Evolutionary conservation across 2,113 vertebrate species (phyloP).

Genomic region (Craseonycteris thonglongyai): DNA sequence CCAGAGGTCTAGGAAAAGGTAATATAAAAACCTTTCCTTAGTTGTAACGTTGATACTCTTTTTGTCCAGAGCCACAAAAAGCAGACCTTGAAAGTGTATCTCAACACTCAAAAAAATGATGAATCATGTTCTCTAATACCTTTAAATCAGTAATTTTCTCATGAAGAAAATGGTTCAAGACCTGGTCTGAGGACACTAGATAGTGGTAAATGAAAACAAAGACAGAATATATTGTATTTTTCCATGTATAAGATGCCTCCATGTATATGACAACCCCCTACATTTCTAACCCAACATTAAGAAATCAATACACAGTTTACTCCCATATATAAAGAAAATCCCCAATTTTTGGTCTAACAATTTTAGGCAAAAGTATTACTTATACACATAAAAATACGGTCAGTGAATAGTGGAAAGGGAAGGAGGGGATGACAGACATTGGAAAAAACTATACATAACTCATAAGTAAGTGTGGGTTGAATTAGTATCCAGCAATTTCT

Average conservation of each 20-base stretch:
- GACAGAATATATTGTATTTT: neutral
- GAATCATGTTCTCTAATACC: neutral
- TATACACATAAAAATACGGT: no score
- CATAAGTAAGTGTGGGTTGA: neutral
- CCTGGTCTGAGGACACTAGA: neutral
- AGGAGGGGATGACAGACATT: neutral
- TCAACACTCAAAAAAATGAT: neutral
- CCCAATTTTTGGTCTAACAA: no score
- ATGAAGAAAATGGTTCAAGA: neutral
- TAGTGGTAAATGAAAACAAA: neutral
- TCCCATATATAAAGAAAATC: no score
- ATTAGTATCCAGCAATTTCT: neutral
- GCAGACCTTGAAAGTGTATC: neutral
- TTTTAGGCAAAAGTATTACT: no score
- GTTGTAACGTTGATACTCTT: neutral
- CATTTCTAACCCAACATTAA: no score
- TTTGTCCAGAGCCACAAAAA: neutral
- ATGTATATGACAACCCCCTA: no score
- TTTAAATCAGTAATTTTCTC: neutral
- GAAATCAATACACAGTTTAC: no score
- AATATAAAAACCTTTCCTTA: neutral
- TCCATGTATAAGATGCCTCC: no score
- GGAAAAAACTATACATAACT: neutral
- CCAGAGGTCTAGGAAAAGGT: neutral
- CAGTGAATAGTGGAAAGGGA: neutral